Evolutionary conservation across 1,140 invertebrate species (phyloP).

Genomic region (Samia ricini): DNA sequence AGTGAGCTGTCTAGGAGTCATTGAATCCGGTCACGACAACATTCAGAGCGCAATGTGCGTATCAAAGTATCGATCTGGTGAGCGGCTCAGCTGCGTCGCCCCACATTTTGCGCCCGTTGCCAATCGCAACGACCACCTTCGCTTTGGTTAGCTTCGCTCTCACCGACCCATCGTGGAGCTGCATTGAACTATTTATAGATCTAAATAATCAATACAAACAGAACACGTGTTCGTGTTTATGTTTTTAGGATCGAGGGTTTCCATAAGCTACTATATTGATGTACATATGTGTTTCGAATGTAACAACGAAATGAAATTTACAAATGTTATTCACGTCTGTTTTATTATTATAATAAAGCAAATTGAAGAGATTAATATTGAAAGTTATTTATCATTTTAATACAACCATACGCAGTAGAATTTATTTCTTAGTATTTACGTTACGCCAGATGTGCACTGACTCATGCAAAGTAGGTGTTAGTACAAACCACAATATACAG

Average conservation of each 20-base stretch:
- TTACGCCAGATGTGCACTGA: conserved; percentile 61
- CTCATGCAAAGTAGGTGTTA: conserved; percentile 55
- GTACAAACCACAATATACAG: conserved; percentile 20
- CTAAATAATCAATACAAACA: conserved; percentile 39
- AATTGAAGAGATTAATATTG: not conserved
- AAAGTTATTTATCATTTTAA: not conserved
- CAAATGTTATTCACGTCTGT: too few relatives aligned
- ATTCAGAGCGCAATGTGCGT: conserved; percentile 61
- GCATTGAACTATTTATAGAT: conserved; percentile 29
- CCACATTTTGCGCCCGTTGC: conserved; percentile 63
- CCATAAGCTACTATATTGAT: conserved; percentile 15
- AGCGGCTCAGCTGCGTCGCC: conserved; percentile 57
- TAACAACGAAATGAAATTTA: not conserved
- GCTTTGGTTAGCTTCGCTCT: conserved; percentile 27
- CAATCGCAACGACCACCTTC: conserved; percentile 37
- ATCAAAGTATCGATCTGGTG: conserved; percentile 66
- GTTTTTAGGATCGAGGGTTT: conserved; percentile 22
- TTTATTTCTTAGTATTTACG: conserved; percentile 25
- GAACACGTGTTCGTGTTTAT: conserved; percentile 22
- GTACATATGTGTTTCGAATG: not conserved
- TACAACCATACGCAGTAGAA: not conserved
- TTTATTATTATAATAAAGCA: too few relatives aligned
- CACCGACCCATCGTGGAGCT: conserved; percentile 9
- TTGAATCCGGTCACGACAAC: conserved; percentile 48
- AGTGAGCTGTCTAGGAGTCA: conserved; percentile 18